Base-by-base conservation (phyloP, 1,140 invertebrate species). In the Macrosteles quadrilineatus region DNA sequence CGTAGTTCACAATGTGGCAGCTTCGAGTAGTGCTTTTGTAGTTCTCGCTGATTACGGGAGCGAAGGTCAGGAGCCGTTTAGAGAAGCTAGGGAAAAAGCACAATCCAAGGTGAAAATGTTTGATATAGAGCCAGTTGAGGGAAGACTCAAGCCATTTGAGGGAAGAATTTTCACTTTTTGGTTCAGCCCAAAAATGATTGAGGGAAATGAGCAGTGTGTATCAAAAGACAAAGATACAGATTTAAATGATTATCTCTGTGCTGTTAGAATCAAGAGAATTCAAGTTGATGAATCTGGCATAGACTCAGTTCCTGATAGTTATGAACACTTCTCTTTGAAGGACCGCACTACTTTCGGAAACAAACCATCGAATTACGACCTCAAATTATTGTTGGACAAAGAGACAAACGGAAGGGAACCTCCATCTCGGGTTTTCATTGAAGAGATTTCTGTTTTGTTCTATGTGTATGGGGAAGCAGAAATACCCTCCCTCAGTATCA, bases 131-230 rank as follows among this genome's bases (percentile, higher is more conserved):
- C 21, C 55, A 30, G 23, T 27, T 27, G 23, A 59, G 27, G 55
- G 55, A 59, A 59, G 55, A n/a, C 25, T 59, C 9, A 59, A 25
- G 27, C 55, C 55, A 27, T 59, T 59, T 59, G 55, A 59, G n/a
- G 55, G 25, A 12, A 25, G 27, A 23, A 59, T 59, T 4, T 27
- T 59, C 27, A 59, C 55, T 21, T 21, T 59, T 59, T 59, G 55
- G 55, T 36, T 36, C 32, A 36, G 14, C 32, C 32, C 32, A 36
- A 4, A 36, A 36, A 6, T 36, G 14, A 36, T 36, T n/a, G n/a
- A n/a, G n/a, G n/a, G n/a, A n/a, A n/a, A n/a, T n/a, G n/a, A n/a
- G n/a, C n/a, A n/a, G n/a, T n/a, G n/a, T n/a, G n/a, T n/a, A n/a
- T n/a, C n/a, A n/a, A n/a, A n/a, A 6, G 32, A 36, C 14, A 14